Percentiles rank a stretch among this genome's conserved stretches.
Conservation (phyloP, 2,113 vertebrate species). For the Trachemys scripta region DNA sequence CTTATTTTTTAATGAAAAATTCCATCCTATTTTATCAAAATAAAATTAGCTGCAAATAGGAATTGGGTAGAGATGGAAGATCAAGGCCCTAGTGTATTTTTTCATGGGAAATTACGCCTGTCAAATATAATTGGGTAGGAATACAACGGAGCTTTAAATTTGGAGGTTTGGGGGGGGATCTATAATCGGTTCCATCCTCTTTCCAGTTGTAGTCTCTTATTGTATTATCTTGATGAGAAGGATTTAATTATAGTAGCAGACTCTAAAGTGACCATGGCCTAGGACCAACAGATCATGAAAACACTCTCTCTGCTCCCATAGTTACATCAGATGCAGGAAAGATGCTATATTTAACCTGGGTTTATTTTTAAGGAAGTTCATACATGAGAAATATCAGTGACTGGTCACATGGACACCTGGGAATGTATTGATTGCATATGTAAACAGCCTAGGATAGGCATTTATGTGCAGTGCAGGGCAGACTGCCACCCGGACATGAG, state of each 20-base stretch:
- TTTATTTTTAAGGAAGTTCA: neutral
- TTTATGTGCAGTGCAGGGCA: neutral
- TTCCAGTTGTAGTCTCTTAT: neutral
- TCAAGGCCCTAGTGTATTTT: neutral
- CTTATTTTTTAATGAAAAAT: neutral
- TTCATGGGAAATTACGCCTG: neutral
- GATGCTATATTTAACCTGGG: neutral
- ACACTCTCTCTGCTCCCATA: neutral
- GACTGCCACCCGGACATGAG: neutral
- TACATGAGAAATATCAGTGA: neutral
- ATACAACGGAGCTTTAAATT: neutral
- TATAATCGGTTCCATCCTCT: neutral
- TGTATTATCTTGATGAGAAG: neutral
- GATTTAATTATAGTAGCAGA: neutral
- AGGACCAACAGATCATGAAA: neutral
- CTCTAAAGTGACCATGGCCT: neutral
- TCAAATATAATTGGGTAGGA: neutral
- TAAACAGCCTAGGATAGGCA: neutral
- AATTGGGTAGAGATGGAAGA: neutral
- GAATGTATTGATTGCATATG: neutral
- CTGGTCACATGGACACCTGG: too few species aligned
- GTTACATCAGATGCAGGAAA: neutral
- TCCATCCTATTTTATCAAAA: neutral
- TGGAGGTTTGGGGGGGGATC: neutral
- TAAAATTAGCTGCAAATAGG: neutral